Evolutionary conservation across 2,888 invertebrate species (phyloP), one percentile per base, ranked within the genome.

Genomic region (Anodontia alba): DNA sequence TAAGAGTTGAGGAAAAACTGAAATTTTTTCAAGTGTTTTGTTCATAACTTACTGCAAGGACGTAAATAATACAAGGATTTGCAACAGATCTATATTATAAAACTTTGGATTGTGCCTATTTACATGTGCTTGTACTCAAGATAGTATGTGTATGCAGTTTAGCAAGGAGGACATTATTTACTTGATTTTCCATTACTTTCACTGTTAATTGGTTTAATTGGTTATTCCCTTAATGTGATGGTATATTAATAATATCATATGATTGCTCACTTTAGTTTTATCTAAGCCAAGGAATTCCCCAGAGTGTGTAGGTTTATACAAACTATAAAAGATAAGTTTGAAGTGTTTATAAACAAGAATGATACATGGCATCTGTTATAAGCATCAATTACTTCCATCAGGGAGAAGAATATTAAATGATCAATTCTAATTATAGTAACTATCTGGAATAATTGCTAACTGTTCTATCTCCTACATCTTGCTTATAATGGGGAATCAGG

Each of bases 351-450:
- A 62, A 62, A 31, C 31, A 62, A 10, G 23, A 33, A 10, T 62
- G 62, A 62, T 62, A 62, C 62, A 62, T 62, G 29, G 62, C 62
- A 62, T 62, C 62, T 62, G 62, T 62, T 62, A 62, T 31, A 33
- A 33, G 62, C 62, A 62, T 62, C 62, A 62, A 62, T 62, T 62
- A 23, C 20, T 29, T 62, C 33, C 12, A 17, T 12, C 12, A 10
- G 31, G 62, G 62, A 33, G 20, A 62, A 62, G 33, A 33, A 62
- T 33, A 8, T n/a, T 17, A 20, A 7, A 2, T 62, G 62, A 62
- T 62, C 33, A 33, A 62, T 33, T 62, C 62, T 62, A 33, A 62
- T 62, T 33, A 33, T 20, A 23, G 20, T 33, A 17, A 33, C 23
- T n/a, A 57, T 62, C 62, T 62, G 8, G 12, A 23, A 29, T 62